phyloP scores from a whole-genome alignment of 2,888 invertebrate genomes.

The Cerastis rubricosa region DNA sequence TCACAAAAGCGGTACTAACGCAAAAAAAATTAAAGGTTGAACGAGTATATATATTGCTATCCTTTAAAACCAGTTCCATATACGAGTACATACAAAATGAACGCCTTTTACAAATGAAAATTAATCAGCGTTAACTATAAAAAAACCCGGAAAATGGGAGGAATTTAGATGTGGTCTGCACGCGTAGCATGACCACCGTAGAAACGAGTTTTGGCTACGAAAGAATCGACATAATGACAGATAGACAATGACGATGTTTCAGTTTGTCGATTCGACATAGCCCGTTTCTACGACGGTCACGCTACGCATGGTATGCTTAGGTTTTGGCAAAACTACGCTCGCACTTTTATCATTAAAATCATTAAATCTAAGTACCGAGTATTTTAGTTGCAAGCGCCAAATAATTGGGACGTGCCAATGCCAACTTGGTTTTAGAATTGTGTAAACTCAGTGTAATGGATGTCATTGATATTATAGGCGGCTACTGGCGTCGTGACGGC shows the following conservation, averaged over 20 bases:
- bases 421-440: conserved; percentile 28
- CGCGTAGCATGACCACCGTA: too few species aligned
- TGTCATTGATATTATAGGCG: conserved; percentile 42
- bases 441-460: conserved; percentile 45
- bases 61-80: not conserved
- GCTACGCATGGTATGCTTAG: too few species aligned
- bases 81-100: not conserved
- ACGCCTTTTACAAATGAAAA: not conserved
- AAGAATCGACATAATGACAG: too few species aligned
- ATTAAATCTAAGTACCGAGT: conserved; percentile 6
- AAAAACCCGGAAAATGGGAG: not conserved
- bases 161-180: not conserved
- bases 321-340: not conserved
- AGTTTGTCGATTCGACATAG: too few species aligned
- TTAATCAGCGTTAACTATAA: not conserved
- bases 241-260: too few species aligned
- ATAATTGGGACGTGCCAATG: conserved; percentile 21
- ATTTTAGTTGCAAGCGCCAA: conserved; percentile 20
- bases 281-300: too few species aligned
- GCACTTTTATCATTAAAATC: not conserved
- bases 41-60: not conserved
- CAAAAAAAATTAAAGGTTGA: too few species aligned
- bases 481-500: not conserved
- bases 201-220: too few species aligned
- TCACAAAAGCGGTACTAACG: not conserved